A percentile compares a stretch with the other conserved stretches of the same genome.
Conservation (phyloP, 2,888 invertebrate species). For the Sarcophaga caerulescens region DNA sequence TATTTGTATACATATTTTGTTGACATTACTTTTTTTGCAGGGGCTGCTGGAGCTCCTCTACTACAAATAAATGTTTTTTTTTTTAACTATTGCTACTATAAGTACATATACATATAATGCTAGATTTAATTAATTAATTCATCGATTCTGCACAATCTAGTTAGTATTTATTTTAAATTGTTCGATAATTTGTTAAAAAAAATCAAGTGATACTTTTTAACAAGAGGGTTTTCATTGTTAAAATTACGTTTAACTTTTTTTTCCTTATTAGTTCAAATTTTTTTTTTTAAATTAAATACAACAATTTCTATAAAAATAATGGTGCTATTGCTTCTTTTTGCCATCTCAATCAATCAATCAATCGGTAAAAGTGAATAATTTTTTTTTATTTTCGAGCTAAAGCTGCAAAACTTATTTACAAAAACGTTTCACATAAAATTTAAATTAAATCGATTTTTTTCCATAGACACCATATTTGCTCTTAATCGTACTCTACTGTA, state of each 20-base stretch:
- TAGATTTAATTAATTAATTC: conserved; percentile 58
- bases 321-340: conserved; percentile 46
- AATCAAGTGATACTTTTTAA: conserved; percentile 41
- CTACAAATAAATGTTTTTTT: background rate
- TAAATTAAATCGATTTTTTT: background rate
- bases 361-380: background rate
- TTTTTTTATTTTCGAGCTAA: conserved; percentile 5
- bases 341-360: background rate
- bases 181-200: conserved; percentile 29
- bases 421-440: too few species aligned
- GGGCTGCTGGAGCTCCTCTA: background rate
- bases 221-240: conserved; percentile 14
- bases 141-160: conserved; percentile 69
- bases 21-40: too few species aligned
- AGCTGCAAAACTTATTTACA: conserved; percentile 37
- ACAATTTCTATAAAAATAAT: conserved; percentile 66
- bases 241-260: conserved; percentile 7
- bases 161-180: conserved; percentile 2
- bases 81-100: background rate
- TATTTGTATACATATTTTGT: too few species aligned
- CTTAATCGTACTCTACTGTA: background rate
- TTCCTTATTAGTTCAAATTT: conserved; percentile 9
- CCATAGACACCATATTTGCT: conserved; percentile 51
- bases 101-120: conserved; percentile 12
- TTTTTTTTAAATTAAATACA: conserved; percentile 43